Base-by-base conservation (phyloP, 2,113 vertebrate species). In the Tupaia chinensis region DNA sequence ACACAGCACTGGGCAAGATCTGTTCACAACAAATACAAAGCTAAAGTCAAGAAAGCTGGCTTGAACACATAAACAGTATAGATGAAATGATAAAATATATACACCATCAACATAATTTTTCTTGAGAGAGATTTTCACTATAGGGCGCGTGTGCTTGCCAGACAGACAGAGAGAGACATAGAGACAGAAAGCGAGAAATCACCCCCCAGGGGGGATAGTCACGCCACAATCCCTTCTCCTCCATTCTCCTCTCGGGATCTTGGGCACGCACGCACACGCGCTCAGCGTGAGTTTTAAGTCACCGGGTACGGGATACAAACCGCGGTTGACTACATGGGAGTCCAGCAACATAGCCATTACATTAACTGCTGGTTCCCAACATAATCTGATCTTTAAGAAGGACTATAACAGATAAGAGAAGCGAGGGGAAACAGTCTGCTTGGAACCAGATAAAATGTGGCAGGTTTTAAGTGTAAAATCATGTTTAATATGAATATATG, bases 391-490 rank as follows among this genome's bases (percentile, higher is more conserved):
- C 29, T 90, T 89, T 76, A 8, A 32, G 76, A 58, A 93, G 70
- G 68, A 29, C 10, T 14, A 10, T 44, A 66, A 79, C 11, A 87
- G 54, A 10, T 44, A 66, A 79, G 14, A 87, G 54, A 68, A 94
- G 1, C 80, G n/a, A 68, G 17, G 61, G 54, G 34, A 65, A 76
- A 89, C 0, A 76, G 32, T 3, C 53, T 61, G 19, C 70, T 89
- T 65, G 25, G 83, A 85, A 73, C 69, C 81, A 8, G 34, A 94
- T 25, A 93, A 85, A 95, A 85, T 66, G n/a, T 94, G 60, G 34
- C 23, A 73, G 3, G 44, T 74, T 53, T 87, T 86, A 92, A 94
- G 23, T 10, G 86, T 89, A 20, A 83, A 74, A 80, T 77, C 29
- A 79, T 0, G 29, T 77, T 95, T 77, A 56, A 68, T 80, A 63